Percentiles rank a stretch among this genome's conserved stretches.
These are phyloP conservation scores for Acanthiza pusilla DNA, from an alignment of 2,797 vertebrate genomes.

Conservation along the genomic window DNA sequence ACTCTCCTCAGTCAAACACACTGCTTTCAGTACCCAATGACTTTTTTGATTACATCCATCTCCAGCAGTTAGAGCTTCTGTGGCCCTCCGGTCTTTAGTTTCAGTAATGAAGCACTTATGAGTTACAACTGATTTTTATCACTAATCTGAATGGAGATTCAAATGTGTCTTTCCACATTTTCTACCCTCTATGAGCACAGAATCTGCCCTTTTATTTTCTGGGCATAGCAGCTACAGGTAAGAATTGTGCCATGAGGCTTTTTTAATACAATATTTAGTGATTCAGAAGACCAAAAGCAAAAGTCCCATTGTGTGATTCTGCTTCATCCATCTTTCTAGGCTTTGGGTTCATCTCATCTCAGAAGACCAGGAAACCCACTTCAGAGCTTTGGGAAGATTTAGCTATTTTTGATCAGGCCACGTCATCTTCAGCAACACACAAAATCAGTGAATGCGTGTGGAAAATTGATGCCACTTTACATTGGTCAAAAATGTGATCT, in stretches of 20 bases:
- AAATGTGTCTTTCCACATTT: neutral
- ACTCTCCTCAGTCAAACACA: neutral
- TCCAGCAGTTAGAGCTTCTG: neutral
- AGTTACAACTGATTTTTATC: neutral
- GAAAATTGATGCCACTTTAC: conserved; percentile 17
- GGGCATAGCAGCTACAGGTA: neutral
- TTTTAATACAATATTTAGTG: neutral
- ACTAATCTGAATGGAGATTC: neutral
- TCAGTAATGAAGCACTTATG: neutral
- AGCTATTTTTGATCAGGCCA: neutral
- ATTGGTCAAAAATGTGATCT: neutral
- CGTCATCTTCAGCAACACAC: neutral
- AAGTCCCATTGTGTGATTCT: neutral
- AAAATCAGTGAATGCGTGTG: neutral
- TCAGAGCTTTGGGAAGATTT: neutral
- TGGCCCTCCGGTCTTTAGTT: neutral
- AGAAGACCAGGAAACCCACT: neutral
- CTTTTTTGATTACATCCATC: neutral
- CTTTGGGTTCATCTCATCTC: neutral
- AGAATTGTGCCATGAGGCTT: neutral
- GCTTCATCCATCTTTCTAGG: neutral
- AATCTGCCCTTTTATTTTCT: neutral
- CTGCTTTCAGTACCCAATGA: neutral
- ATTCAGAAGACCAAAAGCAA: neutral
- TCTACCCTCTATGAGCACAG: neutral